Base-by-base conservation (phyloP, 2,888 invertebrate species). In the Calameuta filiformis region DNA sequence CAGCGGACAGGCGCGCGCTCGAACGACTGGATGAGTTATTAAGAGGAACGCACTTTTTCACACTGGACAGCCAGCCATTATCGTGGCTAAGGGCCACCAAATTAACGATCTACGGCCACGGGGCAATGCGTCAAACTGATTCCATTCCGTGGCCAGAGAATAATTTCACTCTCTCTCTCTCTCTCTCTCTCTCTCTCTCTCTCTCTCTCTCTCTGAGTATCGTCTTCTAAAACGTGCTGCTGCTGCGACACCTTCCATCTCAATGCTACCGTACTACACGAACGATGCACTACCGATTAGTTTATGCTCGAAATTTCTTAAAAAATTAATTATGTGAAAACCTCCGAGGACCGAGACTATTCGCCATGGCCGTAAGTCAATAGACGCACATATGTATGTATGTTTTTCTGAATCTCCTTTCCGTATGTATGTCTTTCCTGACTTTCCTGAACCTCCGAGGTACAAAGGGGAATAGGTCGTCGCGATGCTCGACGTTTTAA, bases 81-180 rank as follows among this genome's bases (percentile, higher is more conserved):
- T 85, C 83, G 81, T 12, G 35, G 79, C 76, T 82, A 81, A 75
- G 79, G 69, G 82, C 80, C 84, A 83, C 84, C 84, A 87, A 89
- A 90, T 89, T 88, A 89, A 89, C 87, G 87, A 84, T 85, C 83
- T 85, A 80, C 81, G 73, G 80, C 78, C 31, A 71, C 71, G 79
- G 79, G 82, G 80, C 84, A 82, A 84, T 87, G 86, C 88, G 84
- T 88, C 88, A 89, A 88, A 86, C 87, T 81, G 85, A 88, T 87
- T 88, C 84, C 80, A 89, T 89, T 89, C 87, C 87, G 81, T 81
- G 11, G 11, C 35, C 35, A 35, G 35, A 35, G 35, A 3, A 35
- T 35, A 35, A 35, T 74, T 76, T 75, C 75, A 73, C 31, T 68
- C 34, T 56, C 33, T 31, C 33, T 23, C 33, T 23, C 69, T 23